Evolutionary conservation across 2,888 invertebrate genomes (phyloP), one percentile per base, ranked within the genome.

Genomic region (Reticulitermes lucifugus): DNA sequence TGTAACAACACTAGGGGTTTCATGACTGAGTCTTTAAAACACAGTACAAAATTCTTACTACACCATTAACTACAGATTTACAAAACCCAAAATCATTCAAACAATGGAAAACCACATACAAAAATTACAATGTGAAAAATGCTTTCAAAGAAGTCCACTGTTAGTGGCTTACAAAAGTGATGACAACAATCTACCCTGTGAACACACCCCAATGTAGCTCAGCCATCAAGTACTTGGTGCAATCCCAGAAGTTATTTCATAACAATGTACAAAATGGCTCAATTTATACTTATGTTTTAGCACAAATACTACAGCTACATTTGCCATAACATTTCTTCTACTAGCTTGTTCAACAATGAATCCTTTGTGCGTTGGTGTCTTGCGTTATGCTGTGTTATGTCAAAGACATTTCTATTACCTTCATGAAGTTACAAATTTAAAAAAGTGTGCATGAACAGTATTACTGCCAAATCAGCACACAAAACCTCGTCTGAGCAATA

Each of bases 401-500:
- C n/a, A n/a, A 65, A 65, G 65, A 65, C 65, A 65, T 65, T 65
- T 65, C 65, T n/a, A 25, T 65, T 65, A 65, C 25, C n/a, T 65
- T 60, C 5, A 65, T 14, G n/a, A n/a, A 25, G n/a, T 65, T 65
- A n/a, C n/a, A 2, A 14, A n/a, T 65, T n/a, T 65, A 77, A 46
- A 46, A 77, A 75, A 75, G 41, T 75, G 75, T 75, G 75, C 43
- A 18, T 43, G 22, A 22, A 75, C 43, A 35, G 43, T 18, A n/a
- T 29, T 71, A 7, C 65, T 25, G 29, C 29, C 35, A 55, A 51
- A 25, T 79, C 79, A 29, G 80, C 81, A 65, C 65, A 81, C 41
- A 46, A 65, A 35, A 81, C 65, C 46, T 25, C 59, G 46, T 59
- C 81, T 81, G 81, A 65, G 70, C 70, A 77, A 46, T 25, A 79